A percentile compares a stretch with the other conserved stretches of the same genome.
These are phyloP conservation scores for Oreocharis arfaki DNA, from an alignment of 2,113 vertebrate species.

Conservation along the genomic window DNA sequence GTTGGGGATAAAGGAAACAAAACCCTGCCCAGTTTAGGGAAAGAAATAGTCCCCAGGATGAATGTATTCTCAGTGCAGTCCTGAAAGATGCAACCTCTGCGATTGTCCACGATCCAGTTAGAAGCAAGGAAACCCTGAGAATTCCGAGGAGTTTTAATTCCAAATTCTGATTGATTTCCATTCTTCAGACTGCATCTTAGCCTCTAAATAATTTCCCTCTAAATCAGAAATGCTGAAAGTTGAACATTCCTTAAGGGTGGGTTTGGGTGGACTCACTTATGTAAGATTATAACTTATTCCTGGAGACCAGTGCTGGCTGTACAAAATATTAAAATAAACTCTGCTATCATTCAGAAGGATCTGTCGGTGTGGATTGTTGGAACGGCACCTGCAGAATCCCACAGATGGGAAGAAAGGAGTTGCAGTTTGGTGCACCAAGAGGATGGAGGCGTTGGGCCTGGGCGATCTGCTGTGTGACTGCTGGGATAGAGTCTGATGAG, in stretches of 20 bases:
- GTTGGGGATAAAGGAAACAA: neutral
- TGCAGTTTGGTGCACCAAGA: neutral
- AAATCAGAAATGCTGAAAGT: conserved; percentile 13
- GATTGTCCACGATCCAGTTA: conserved; percentile 8
- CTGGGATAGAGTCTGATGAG: neutral
- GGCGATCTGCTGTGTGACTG: neutral
- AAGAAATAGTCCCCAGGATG: neutral
- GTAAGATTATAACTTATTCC: conserved; percentile 63
- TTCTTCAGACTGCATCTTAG: neutral
- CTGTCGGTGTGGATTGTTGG: neutral
- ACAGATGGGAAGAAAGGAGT: neutral
- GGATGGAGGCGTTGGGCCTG: neutral
- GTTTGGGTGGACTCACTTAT: conserved; percentile 43
- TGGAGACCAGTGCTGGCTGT: conserved; percentile 64
- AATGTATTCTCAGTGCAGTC: neutral
- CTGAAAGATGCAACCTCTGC: neutral
- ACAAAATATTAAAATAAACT: conserved; percentile 65
- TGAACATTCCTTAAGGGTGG: conserved; percentile 58
- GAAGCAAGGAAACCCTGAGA: conserved; percentile 41
- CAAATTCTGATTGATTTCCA: neutral
- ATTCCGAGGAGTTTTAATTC: conserved; percentile 2
- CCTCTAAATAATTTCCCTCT: neutral
- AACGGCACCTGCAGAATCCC: neutral
- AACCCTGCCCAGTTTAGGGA: neutral
- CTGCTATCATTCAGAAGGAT: conserved; percentile 29